Conservation (phyloP, 2,888 invertebrate species). For the Cheilosia variabilis region DNA sequence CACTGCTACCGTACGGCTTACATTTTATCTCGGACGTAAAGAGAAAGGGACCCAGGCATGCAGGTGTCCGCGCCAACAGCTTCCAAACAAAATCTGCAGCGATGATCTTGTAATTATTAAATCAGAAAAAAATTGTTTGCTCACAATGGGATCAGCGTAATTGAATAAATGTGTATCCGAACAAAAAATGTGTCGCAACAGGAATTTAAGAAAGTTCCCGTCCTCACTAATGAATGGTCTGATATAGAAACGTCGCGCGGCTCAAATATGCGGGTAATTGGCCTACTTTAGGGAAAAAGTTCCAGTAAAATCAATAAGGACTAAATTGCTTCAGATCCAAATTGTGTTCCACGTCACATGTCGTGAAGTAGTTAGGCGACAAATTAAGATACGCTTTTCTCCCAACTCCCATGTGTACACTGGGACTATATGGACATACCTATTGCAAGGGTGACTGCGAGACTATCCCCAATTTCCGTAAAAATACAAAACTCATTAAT, state of each 20-base stretch:
- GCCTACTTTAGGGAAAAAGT: conserved; percentile 1
- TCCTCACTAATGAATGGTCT: neutral
- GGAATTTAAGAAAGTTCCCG: conserved; percentile 29
- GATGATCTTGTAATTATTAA: conserved; percentile 48
- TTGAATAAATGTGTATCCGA: neutral
- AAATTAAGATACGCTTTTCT: neutral
- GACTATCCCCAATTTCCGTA: conserved; percentile 14
- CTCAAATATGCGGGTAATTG: conserved; percentile 7
- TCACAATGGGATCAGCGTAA: conserved; percentile 13
- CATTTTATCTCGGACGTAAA: neutral
- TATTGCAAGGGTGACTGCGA: conserved; percentile 11
- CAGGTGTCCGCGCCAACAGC: conserved; percentile 13
- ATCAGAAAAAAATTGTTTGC: conserved; percentile 12
- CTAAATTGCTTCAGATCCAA: conserved; percentile 2
- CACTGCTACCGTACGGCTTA: neutral
- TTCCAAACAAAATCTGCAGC: neutral
- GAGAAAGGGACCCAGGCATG: conserved; percentile 31
- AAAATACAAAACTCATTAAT: conserved; percentile 38
- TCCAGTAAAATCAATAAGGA: neutral
- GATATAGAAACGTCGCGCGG: neutral
- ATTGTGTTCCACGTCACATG: conserved; percentile 5
- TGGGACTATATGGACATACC: too few relatives aligned
- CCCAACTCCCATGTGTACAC: neutral
- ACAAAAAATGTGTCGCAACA: neutral
- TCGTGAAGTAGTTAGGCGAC: conserved; percentile 4